Evolutionary conservation across 2,797 vertebrate genomes (phyloP).

Genomic region (Hemibagrus guttatus): DNA sequence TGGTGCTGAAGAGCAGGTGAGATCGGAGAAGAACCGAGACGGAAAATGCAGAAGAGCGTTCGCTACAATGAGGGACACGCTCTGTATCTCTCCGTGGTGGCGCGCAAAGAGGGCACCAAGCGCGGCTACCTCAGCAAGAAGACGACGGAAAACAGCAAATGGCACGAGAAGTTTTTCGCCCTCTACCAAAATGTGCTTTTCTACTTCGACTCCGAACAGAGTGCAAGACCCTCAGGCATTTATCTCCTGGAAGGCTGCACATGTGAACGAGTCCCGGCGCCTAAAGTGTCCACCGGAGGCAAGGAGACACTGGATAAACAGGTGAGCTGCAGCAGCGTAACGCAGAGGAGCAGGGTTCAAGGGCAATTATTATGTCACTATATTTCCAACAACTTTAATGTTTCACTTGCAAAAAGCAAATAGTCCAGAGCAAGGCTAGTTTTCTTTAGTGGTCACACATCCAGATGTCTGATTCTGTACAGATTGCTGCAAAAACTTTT

Average conservation of each 20-base stretch:
- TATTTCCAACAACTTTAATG: not conserved
- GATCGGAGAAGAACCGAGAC: slow-evolving; percentile 36
- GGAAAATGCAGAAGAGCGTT: slow-evolving; percentile 90
- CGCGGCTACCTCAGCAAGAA: slow-evolving; percentile 84
- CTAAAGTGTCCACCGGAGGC: slow-evolving; percentile 70
- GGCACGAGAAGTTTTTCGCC: slow-evolving; percentile 89
- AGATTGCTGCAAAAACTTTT: slow-evolving; percentile 1
- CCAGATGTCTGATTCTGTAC: not conserved
- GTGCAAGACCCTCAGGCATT: slow-evolving; percentile 81
- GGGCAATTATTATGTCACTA: too few relatives aligned
- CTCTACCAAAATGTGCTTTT: slow-evolving; percentile 88
- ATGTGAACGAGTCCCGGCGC: slow-evolving; percentile 80
- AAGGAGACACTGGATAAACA: slow-evolving; percentile 84
- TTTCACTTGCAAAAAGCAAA: not conserved
- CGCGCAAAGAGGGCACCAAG: slow-evolving; percentile 85
- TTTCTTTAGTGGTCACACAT: not conserved
- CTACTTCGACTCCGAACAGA: slow-evolving; percentile 88
- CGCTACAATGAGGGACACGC: slow-evolving; percentile 88
- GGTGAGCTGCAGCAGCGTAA: slow-evolving; percentile 65
- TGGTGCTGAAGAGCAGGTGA: slow-evolving; percentile 34
- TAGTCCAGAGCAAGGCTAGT: not conserved
- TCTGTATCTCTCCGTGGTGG: slow-evolving; percentile 80
- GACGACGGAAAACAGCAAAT: slow-evolving; percentile 84
- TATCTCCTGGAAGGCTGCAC: slow-evolving; percentile 87
- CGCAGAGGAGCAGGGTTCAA: not conserved